phyloP scores from a whole-genome alignment of 2,888 invertebrate species.

The Scaptomyza tumidula region DNA sequence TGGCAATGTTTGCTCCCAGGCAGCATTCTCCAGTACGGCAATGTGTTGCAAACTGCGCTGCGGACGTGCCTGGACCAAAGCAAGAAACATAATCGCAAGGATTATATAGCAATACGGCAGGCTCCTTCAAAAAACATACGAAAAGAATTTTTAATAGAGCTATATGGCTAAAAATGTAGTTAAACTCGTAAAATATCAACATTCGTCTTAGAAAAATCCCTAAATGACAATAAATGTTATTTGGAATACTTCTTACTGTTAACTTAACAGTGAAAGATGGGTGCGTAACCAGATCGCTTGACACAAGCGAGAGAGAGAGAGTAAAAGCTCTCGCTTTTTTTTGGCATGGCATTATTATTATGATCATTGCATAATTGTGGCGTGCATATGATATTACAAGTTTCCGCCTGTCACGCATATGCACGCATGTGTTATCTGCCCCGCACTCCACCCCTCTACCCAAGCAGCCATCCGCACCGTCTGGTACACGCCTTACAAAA shows the following conservation, averaged over 20 bases:
- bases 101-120: slow-evolving; percentile 31
- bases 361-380: slow-evolving; percentile 72
- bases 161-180: too few species aligned
- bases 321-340: slow-evolving; percentile 22
- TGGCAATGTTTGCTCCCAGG: slow-evolving; percentile 86
- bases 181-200: background rate
- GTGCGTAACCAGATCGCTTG: slow-evolving; percentile 34
- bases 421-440: slow-evolving; percentile 38
- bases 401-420: slow-evolving; percentile 78
- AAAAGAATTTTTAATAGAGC: too few species aligned
- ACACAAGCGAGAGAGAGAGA: background rate
- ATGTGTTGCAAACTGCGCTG: slow-evolving; percentile 85
- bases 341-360: slow-evolving; percentile 40
- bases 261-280: background rate
- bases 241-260: too few species aligned
- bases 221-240: background rate
- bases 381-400: slow-evolving; percentile 78
- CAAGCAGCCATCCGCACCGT: slow-evolving; percentile 4
- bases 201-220: too few species aligned
- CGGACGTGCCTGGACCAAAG: slow-evolving; percentile 45
- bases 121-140: slow-evolving; percentile 51
- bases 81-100: slow-evolving; percentile 14
- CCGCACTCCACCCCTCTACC: background rate
- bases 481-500: slow-evolving; percentile 68
- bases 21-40: slow-evolving; percentile 86